These are phyloP conservation scores for Sisor rabdophorus DNA, from an alignment of 2,113 vertebrate species.

Conservation along the genomic window DNA sequence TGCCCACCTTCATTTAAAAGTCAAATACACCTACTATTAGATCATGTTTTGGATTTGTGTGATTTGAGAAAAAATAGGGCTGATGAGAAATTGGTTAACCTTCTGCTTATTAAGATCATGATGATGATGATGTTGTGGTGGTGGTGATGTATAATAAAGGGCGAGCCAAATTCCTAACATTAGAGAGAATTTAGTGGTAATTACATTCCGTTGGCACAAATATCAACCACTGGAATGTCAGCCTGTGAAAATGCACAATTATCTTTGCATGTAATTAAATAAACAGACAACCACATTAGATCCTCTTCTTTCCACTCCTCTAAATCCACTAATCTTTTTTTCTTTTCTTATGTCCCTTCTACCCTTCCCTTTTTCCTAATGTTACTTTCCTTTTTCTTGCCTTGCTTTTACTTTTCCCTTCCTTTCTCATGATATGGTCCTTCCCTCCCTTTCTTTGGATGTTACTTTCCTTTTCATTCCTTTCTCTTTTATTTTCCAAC, in stretches of 20 bases:
- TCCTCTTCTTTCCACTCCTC: not conserved
- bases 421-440: too few species aligned
- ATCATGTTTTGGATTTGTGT: not conserved
- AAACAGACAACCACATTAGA: conserved; percentile 2
- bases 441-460: too few species aligned
- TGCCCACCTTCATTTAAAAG: conserved; percentile 14
- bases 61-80: not conserved
- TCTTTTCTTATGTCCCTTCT: not conserved
- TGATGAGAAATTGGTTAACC: conserved; percentile 7
- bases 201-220: conserved; percentile 2
- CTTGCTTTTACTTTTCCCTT: too few species aligned
- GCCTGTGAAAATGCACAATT: conserved; percentile 4
- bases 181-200: conserved; percentile 10
- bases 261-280: conserved; percentile 23
- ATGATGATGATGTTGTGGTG: conserved; percentile 10
- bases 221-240: conserved; percentile 5
- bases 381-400: too few species aligned
- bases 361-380: too few species aligned
- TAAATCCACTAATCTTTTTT: not conserved
- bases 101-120: not conserved
- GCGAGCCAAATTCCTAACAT: conserved; percentile 2
- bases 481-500: too few species aligned
- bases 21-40: conserved; percentile 12
- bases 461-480: too few species aligned
- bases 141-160: not conserved